Evolutionary conservation across 2,888 invertebrate species (phyloP).

Genomic region (Cantharis rustica): DNA sequence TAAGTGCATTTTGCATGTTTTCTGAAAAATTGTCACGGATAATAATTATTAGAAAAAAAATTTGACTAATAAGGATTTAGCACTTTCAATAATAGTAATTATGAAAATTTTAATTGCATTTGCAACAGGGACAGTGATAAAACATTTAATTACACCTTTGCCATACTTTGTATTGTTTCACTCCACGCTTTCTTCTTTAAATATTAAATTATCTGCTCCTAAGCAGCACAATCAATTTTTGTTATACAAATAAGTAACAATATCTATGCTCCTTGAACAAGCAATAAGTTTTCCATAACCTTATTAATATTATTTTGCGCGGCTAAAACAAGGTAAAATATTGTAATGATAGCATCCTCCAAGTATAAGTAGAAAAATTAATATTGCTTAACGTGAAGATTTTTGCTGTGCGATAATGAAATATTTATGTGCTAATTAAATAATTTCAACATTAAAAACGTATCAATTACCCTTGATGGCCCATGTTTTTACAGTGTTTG

Average conservation of each 20-base stretch:
- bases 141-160: neutral
- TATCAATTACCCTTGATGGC: neutral
- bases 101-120: neutral
- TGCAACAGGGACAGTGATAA: neutral
- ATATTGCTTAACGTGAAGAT: neutral
- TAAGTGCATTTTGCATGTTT: no score
- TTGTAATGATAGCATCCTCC: neutral
- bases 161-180: neutral
- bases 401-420: neutral
- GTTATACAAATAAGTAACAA: neutral
- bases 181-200: neutral
- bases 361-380: neutral
- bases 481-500: neutral
- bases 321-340: neutral
- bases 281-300: neutral
- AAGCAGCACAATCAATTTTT: neutral
- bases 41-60: no score
- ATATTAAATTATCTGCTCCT: neutral
- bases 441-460: neutral
- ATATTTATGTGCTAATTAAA: neutral
- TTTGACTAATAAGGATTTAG: no score
- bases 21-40: no score
- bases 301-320: neutral
- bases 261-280: neutral
- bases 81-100: neutral